Evolutionary conservation across 2,888 invertebrate genomes (phyloP), one percentile per base, ranked within the genome.

Genomic region (Tenthredo livida): DNA sequence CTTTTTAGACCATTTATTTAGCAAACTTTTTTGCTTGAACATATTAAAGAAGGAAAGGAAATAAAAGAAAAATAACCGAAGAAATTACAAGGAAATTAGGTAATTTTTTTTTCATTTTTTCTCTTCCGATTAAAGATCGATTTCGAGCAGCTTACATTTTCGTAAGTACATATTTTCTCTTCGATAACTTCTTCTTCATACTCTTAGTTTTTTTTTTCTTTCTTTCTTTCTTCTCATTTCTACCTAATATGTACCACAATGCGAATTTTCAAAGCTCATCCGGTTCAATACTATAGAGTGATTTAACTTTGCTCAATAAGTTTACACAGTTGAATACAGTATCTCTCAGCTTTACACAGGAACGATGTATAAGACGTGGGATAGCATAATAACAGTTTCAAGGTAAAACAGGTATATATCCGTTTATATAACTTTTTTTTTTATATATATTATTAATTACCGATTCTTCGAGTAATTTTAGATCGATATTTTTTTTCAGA

Each of bases 1-100:
- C 92, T 4, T 91, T 92, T 83, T 92, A 86, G 92, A 82, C 7
- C 21, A n/a, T 50, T n/a, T 29, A 2, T 6, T 33, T 61, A 17
- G 15, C 29, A 33, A 10, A 12, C 17, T 50, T 29, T 40, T 40
- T 73, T 21, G 21, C 10, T 37, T 9, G 5, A 17, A 67, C 17
- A 33, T 7, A n/a, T n/a, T n/a, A 15, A 67, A 12, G 17, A 29
- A 7, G 21, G 12, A 67, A 67, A 67, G 25, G 25, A 29, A 33
- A 25, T 10, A 10, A 72, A 21, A 25, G 21, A 21, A 72, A 21
- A 40, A 70, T 12, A 70, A 25, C 0, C 25, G 7, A 33, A 70
- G 17, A 17, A 33, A 17, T 1, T 5, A 9, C 5, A 21, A 72
- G n/a, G 72, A 9, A 40, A n/a, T 37, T 6, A 25, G 6, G 17